Conservation (phyloP, 1,140 invertebrate species). For the Drosophila murphyi region DNA sequence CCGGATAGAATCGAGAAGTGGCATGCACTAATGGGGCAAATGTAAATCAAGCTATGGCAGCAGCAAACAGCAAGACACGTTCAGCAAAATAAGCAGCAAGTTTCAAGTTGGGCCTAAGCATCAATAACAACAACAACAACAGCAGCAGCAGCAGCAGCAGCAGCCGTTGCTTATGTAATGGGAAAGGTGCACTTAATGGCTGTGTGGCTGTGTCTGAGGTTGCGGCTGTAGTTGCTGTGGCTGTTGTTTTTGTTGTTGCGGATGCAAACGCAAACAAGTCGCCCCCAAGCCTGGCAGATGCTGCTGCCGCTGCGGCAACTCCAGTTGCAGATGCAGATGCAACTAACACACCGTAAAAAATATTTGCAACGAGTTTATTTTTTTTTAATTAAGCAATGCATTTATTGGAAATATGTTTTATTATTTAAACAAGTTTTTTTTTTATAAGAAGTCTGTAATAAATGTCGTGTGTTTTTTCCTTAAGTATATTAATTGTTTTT, state of each 20-base stretch:
- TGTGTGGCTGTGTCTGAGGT: slow-evolving; percentile 10
- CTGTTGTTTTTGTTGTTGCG: slow-evolving; percentile 29
- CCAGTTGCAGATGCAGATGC: not conserved
- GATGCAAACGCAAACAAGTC: slow-evolving; percentile 47
- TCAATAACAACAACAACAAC: slow-evolving; percentile 7
- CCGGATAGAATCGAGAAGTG: too few species aligned
- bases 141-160: slow-evolving; percentile 27
- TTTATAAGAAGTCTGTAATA: too few species aligned
- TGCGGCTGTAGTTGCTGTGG: slow-evolving; percentile 5
- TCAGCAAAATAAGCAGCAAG: slow-evolving; percentile 29
- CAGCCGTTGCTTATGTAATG: slow-evolving; percentile 46
- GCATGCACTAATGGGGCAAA: slow-evolving; percentile 12
- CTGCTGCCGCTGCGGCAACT: not conserved
- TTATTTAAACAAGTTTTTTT: too few species aligned
- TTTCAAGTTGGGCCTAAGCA: slow-evolving; percentile 38
- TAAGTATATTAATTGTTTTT: not conserved
- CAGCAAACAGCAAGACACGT: slow-evolving; percentile 5
- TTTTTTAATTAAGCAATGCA: too few species aligned
- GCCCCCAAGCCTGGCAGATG: slow-evolving; percentile 29
- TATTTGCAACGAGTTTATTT: too few species aligned
- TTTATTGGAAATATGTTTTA: too few species aligned
- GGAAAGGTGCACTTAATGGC: slow-evolving; percentile 47
- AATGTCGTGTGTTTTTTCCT: too few species aligned
- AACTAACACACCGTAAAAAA: not conserved
- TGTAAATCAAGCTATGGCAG: slow-evolving; percentile 53